Percentiles rank a stretch among this genome's conserved stretches.
phyloP scores from a whole-genome alignment of 2,113 vertebrate species.

The human region GRCh38 chr14:86824001-86824500 shows the following conservation, averaged over 20 bases:
- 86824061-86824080: not conserved
- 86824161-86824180: not conserved
- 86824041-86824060: not conserved
- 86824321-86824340: not conserved
- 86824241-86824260: not conserved
- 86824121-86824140: not conserved
- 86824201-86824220: not conserved
- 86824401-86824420: fast-evolving
- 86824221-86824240: not conserved
- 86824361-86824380: not conserved
- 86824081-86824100: not conserved
- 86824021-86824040: not conserved
- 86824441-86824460: not conserved
- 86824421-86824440: not conserved
- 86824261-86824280: fast-evolving
- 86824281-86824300: not conserved
- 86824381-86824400: not conserved
- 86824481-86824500: not conserved
- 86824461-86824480: not conserved
- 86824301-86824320: not conserved
- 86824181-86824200: not conserved
- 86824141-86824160: not conserved
- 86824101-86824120: not conserved
- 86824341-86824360: not conserved
- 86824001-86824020: not conserved